Percentiles rank a stretch among this genome's conserved stretches.
These are phyloP conservation scores for Brachylomia viminalis DNA, from an alignment of 2,888 invertebrate species.

Conservation along the genomic window DNA sequence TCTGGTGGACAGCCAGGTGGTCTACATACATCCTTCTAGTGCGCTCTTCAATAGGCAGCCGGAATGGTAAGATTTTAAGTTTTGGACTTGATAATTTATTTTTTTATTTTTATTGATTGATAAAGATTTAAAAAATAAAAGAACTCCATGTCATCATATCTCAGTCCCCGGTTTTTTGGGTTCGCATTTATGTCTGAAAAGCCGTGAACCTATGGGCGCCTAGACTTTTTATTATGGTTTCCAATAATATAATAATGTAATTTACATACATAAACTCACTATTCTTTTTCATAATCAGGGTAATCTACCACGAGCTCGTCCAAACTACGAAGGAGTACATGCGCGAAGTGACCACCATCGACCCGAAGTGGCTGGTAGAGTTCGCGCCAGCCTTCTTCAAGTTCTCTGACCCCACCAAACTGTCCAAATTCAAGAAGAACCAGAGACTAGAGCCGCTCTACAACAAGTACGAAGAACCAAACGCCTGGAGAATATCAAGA, in stretches of 20 bases:
- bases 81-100: not conserved
- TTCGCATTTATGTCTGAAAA: not conserved
- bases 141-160: not conserved
- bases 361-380: conserved; percentile 99
- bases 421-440: conserved; percentile 99
- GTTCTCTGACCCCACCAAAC: conserved; percentile 99
- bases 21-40: conserved; percentile 99
- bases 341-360: conserved; percentile 99
- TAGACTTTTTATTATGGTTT: not conserved
- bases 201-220: too few species aligned
- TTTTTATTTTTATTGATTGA: too few species aligned
- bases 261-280: not conserved
- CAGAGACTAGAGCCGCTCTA: conserved; percentile 99
- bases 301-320: conserved; percentile 99
- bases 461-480: conserved; percentile 99
- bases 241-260: not conserved
- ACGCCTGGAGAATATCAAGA: conserved; percentile 99
- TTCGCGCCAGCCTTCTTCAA: conserved; percentile 99
- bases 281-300: conserved; percentile 89
- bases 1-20: conserved; percentile 98
- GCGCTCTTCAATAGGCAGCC: conserved; percentile 99
- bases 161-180: not conserved
- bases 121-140: too few species aligned
- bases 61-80: conserved; percentile 94
- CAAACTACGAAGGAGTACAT: conserved; percentile 99